phyloP scores from a whole-genome alignment of 2,797 vertebrate species.

The Myoxocephalus aenaeus region DNA sequence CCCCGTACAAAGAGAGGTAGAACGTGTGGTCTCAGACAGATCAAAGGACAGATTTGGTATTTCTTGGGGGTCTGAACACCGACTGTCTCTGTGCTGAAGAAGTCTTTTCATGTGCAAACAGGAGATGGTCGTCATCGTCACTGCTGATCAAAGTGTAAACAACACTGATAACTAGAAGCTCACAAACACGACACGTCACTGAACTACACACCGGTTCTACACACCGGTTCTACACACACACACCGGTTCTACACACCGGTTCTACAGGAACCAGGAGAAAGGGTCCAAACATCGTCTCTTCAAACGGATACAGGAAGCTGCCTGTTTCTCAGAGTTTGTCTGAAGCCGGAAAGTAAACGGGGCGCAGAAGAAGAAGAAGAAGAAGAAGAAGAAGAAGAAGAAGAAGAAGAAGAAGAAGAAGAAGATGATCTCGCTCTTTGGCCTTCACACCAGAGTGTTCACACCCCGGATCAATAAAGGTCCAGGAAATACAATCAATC shows the following conservation, averaged over 20 bases:
- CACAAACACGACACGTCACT: conserved; percentile 72
- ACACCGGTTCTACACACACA: too few species aligned
- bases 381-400: too few species aligned
- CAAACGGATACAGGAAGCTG: background rate
- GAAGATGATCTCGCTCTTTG: background rate
- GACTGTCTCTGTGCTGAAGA: conserved; percentile 26
- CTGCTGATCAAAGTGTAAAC: conserved; percentile 64
- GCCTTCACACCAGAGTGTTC: background rate
- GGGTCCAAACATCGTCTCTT: conserved; percentile 50
- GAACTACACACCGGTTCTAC: conserved; percentile 42
- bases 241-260: too few species aligned
- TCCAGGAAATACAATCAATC: conserved; percentile 62
- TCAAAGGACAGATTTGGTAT: conserved; percentile 27
- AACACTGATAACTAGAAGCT: conserved; percentile 73
- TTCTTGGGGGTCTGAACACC: conserved; percentile 28
- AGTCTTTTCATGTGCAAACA: conserved; percentile 64
- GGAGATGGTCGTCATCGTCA: conserved; percentile 23
- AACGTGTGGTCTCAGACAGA: conserved; percentile 70
- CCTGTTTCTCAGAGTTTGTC: background rate
- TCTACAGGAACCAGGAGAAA: conserved; percentile 64
- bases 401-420: conserved; percentile 26
- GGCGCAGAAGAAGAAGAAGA: background rate
- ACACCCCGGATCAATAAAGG: background rate
- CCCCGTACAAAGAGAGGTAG: conserved; percentile 83
- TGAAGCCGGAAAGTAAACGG: background rate